These are phyloP conservation scores for Phocoena phocoena DNA, from an alignment of 2,113 vertebrate species.

Conservation along the genomic window DNA sequence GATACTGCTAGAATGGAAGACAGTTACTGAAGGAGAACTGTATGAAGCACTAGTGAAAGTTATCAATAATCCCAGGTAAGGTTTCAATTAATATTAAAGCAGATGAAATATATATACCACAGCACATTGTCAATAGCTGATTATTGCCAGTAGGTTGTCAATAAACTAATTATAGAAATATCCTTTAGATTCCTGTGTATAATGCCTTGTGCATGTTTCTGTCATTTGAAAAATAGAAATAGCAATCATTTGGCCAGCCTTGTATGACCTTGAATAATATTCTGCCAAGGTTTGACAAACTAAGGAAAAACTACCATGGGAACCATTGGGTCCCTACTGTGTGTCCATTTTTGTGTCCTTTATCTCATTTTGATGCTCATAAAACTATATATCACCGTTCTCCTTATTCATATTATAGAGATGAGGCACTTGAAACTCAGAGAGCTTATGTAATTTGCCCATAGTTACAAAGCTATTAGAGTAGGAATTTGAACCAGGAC, in stretches of 20 bases:
- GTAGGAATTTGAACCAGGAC: background rate
- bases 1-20: slow-evolving; percentile 96
- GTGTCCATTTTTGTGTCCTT: background rate
- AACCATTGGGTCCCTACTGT: background rate
- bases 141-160: background rate
- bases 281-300: background rate
- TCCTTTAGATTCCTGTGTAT: background rate
- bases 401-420: background rate
- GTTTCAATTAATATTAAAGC: background rate
- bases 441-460: background rate
- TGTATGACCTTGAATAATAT: background rate
- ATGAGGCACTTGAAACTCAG: background rate
- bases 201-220: background rate
- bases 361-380: background rate
- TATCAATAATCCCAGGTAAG: slow-evolving; percentile 93
- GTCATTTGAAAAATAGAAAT: background rate
- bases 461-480: background rate
- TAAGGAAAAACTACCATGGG: background rate
- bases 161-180: background rate
- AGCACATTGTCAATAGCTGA: background rate
- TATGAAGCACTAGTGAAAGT: slow-evolving; percentile 90
- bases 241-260: background rate
- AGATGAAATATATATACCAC: background rate
- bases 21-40: slow-evolving; percentile 90
- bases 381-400: background rate